Evolutionary conservation across 2,888 invertebrate genomes (phyloP).

Genomic region (Ptilodon capucinus): DNA sequence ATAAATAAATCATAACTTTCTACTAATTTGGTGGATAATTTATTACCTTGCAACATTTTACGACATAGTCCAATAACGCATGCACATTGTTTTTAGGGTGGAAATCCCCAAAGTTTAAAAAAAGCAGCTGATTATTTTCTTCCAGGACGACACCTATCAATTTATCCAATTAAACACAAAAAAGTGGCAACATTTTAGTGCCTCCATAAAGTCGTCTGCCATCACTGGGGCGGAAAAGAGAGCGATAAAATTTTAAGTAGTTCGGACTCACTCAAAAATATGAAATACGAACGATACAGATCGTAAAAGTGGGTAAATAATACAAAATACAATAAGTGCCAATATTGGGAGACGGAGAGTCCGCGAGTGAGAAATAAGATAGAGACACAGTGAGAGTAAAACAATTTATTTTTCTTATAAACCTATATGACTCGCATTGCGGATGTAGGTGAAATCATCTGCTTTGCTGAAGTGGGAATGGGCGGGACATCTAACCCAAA

Average conservation of each 20-base stretch:
- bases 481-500: too few species aligned
- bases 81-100: neutral
- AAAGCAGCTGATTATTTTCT: neutral
- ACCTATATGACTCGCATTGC: too few species aligned
- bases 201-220: slow-evolving; percentile 62
- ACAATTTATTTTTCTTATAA: neutral
- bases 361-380: slow-evolving; percentile 36
- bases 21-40: too few species aligned
- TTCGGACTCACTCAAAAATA: slow-evolving; percentile 79
- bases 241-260: slow-evolving; percentile 76
- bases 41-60: too few species aligned
- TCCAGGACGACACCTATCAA: slow-evolving; percentile 3
- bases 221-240: slow-evolving; percentile 73
- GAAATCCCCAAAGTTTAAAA: neutral
- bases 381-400: slow-evolving; percentile 30
- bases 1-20: too few species aligned
- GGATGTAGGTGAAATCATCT: too few species aligned
- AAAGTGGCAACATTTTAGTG: slow-evolving; percentile 58
- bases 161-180: slow-evolving; percentile 63
- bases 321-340: slow-evolving; percentile 82
- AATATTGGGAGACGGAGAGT: slow-evolving; percentile 65
- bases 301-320: slow-evolving; percentile 81
- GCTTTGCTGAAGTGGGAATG: too few species aligned
- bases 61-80: too few species aligned
- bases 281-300: slow-evolving; percentile 73